Conservation (phyloP, 2,888 invertebrate species). For the Apotomis turbidana region DNA sequence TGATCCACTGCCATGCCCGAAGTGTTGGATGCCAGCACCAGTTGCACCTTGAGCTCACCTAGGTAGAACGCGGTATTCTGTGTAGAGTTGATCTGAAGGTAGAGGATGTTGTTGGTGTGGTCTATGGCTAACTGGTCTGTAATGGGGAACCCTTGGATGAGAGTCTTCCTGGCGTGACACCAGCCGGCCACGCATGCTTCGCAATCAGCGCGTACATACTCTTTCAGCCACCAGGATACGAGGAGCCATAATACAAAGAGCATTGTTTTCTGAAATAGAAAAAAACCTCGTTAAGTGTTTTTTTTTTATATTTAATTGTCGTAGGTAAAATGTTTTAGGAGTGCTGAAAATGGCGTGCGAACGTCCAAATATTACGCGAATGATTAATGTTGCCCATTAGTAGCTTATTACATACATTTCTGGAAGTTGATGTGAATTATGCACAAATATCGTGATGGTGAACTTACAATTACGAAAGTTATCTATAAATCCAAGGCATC, state of each 20-base stretch:
- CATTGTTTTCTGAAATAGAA: background rate
- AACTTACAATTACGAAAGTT: no score
- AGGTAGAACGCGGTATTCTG: constrained; percentile 1
- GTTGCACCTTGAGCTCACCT: background rate
- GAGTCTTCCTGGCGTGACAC: background rate
- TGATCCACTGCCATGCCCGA: background rate
- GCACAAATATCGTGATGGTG: no score
- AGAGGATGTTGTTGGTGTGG: background rate
- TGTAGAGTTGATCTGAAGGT: background rate
- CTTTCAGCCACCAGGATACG: background rate
- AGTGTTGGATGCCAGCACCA: background rate
- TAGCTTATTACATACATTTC: no score
- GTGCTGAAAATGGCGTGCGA: no score
- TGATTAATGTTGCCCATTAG: no score
- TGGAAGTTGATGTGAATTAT: no score
- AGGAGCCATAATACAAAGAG: background rate
- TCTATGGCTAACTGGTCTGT: background rate
- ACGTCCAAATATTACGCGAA: no score
- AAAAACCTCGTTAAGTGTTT: no score
- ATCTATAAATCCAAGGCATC: no score
- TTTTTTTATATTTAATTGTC: no score
- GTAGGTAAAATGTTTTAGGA: no score
- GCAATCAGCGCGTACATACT: background rate
- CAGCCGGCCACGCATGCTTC: background rate
- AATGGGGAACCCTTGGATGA: background rate